phyloP scores from a whole-genome alignment of 1,140 invertebrate species.

The Macrobrachium rosenbergii region DNA sequence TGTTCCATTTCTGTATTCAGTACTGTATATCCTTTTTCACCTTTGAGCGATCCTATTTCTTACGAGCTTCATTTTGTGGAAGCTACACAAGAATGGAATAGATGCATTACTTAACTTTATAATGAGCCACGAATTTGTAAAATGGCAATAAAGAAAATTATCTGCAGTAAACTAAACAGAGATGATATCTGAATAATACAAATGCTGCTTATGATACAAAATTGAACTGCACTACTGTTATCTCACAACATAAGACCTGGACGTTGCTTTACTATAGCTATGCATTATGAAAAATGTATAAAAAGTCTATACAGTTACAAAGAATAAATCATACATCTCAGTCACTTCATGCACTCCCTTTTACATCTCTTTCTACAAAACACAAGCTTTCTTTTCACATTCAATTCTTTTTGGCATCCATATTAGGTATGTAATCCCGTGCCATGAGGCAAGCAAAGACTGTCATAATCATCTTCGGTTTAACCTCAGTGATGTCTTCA shows the following conservation, averaged over 20 bases:
- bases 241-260: slow-evolving; percentile 34
- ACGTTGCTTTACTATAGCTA: slow-evolving; percentile 11
- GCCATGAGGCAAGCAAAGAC: slow-evolving; percentile 99
- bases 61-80: too few relatives aligned
- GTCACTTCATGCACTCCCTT: neutral
- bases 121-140: too few relatives aligned
- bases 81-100: too few relatives aligned
- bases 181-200: neutral
- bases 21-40: too few relatives aligned
- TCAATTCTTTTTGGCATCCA: slow-evolving; percentile 74
- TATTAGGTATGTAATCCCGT: slow-evolving; percentile 91
- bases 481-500: slow-evolving; percentile 99
- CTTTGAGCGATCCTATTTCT: too few relatives aligned
- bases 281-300: slow-evolving; percentile 45
- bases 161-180: too few relatives aligned
- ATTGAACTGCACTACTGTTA: slow-evolving; percentile 21
- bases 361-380: slow-evolving; percentile 27
- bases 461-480: slow-evolving; percentile 99
- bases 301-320: slow-evolving; percentile 46
- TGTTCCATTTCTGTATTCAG: too few relatives aligned
- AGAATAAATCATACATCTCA: slow-evolving; percentile 37
- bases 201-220: slow-evolving; percentile 21
- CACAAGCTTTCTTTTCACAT: slow-evolving; percentile 13
- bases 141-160: too few relatives aligned
- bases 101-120: too few relatives aligned